Evolutionary conservation across 2,888 invertebrate species (phyloP), one percentile per base, ranked within the genome.

Genomic region (Seira ritae): DNA sequence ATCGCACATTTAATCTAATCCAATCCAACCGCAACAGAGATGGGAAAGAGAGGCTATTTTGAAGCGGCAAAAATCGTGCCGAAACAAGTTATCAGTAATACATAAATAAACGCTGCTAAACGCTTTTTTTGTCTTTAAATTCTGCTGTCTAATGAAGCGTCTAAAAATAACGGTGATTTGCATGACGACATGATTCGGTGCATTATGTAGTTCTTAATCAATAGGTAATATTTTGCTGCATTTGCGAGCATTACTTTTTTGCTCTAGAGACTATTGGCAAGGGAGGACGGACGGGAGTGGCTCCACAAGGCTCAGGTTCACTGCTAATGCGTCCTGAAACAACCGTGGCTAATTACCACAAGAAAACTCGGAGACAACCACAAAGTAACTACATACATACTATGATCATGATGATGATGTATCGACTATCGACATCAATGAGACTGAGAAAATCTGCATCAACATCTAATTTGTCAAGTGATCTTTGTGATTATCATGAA

Each of bases 281-380:
- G 15, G 55, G 15, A 55, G 3, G 55, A 31, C 2, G 31, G 31
- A 55, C 69, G 60, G 77, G 69, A 77, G 77, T 77, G 69, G 69
- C 42, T 31, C 31, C 8, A 8, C 31, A 4, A 4, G 3, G 8
- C 31, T 31, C 8, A 8, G 55, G 6, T 15, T 55, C n/a, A 55
- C 55, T 55, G 55, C 17, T 55, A 55, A 55, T 17, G 55, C 15
- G 55, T 12, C 12, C n/a, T 1, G 17, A 55, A 55, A 55, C 74
- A 80, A 80, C 80, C 80, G 62, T 71, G 73, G 68, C 80, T 80
- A 80, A 80, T 80, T 80, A 80, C 23, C 74, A n/a, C n/a, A 71
- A 78, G 24, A 70, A 19, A 46, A 24, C 17, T n/a, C 15, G 15
- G 12, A 31, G 12, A 55, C 31, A 55, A 55, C 55, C 55, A 17